phyloP scores from a whole-genome alignment of 2,113 vertebrate species.

The Lutjanus erythropterus region DNA sequence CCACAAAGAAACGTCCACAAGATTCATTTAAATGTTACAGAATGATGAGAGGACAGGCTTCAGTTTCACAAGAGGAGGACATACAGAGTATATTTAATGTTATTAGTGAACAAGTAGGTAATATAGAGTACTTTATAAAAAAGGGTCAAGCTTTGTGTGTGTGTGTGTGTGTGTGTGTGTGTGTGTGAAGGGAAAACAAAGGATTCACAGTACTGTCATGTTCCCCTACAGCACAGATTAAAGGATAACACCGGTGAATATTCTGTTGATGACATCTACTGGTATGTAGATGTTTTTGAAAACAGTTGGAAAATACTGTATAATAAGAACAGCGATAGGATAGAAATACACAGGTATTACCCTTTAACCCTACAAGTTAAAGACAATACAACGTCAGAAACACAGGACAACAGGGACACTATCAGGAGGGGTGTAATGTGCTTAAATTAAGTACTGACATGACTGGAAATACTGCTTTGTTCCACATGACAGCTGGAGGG shows the following conservation, averaged over 20 bases:
- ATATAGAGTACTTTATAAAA: too few relatives aligned
- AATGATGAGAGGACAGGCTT: not conserved
- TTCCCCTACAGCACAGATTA: not conserved
- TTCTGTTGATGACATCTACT: not conserved
- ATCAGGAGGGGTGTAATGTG: constrained; percentile 9
- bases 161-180: not conserved
- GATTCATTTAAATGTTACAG: not conserved
- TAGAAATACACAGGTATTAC: not conserved
- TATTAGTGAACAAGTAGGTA: not conserved
- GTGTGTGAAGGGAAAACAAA: not conserved
- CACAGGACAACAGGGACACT: not conserved
- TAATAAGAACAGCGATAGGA: not conserved
- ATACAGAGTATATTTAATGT: not conserved
- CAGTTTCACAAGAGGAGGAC: not conserved
- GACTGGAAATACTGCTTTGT: not conserved
- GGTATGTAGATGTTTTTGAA: not conserved
- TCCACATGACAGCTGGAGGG: not conserved
- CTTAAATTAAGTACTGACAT: not conserved
- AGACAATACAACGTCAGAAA: constrained; percentile 1
- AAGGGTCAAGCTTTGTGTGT: not conserved
- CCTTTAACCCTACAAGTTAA: not conserved
- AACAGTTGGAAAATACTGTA: not conserved
- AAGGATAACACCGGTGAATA: not conserved
- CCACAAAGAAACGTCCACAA: not conserved
- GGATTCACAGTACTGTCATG: not conserved